phyloP scores from a whole-genome alignment of 1,140 invertebrate genomes.

The Carcinoscorpius rotundicauda region DNA sequence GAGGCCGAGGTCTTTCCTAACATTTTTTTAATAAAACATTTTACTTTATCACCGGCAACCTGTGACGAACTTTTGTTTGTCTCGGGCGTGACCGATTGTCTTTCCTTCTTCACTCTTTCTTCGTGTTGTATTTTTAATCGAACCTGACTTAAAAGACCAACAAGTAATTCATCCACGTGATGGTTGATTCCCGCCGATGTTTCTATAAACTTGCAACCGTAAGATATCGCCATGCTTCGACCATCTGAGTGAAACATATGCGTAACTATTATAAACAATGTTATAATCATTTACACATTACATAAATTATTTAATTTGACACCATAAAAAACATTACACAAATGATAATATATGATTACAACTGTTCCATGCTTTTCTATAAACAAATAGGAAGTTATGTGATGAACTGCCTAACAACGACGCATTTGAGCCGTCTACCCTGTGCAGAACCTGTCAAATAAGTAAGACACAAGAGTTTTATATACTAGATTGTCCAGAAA shows the following conservation, averaged over 20 bases:
- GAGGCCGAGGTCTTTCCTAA: constrained; percentile 25
- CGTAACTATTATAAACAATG: too few species aligned
- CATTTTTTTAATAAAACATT: constrained; percentile 26
- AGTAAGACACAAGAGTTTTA: too few species aligned
- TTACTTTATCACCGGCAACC: constrained; percentile 20
- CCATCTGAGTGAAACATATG: constrained; percentile 40
- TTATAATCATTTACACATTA: too few species aligned
- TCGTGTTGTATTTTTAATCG: constrained; percentile 18
- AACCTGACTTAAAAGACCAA: constrained; percentile 52
- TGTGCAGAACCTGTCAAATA: too few species aligned
- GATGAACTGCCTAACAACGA: too few species aligned
- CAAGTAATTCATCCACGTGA: constrained; percentile 63
- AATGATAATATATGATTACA: too few species aligned
- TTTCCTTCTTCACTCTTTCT: constrained; percentile 10
- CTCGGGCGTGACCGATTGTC: constrained; percentile 11
- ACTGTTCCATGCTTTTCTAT: too few species aligned
- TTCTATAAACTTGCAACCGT: constrained; percentile 66
- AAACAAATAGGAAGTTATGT: too few species aligned
- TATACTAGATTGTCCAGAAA: too few species aligned
- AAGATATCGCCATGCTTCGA: constrained; percentile 48
- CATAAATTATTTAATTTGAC: too few species aligned
- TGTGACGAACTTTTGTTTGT: constrained; percentile 19
- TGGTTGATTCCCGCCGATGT: constrained; percentile 63
- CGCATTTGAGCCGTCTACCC: too few species aligned
- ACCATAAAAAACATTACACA: too few species aligned